These are phyloP conservation scores for Gallinago paraguaiae DNA, from an alignment of 2,113 vertebrate genomes.

Conservation along the genomic window DNA sequence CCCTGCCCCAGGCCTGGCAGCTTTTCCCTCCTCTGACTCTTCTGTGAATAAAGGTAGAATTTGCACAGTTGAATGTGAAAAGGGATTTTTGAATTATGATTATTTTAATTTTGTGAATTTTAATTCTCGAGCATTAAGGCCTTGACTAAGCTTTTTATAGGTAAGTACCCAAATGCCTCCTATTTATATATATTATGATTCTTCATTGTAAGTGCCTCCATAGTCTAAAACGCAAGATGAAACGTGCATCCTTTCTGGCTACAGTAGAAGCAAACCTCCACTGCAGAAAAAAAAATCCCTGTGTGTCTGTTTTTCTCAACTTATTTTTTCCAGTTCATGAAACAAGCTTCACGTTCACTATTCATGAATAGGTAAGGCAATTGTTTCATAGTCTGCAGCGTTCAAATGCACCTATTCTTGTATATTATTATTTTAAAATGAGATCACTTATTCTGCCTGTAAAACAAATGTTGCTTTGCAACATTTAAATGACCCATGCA, in stretches of 20 bases:
- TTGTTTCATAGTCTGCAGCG: neutral
- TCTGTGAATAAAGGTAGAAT: neutral
- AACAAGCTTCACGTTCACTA: neutral
- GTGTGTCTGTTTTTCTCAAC: neutral
- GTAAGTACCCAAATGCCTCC: neutral
- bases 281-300: neutral
- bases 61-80: neutral
- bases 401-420: neutral
- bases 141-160: neutral
- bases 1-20: neutral
- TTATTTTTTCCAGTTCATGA: neutral
- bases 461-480: neutral
- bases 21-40: neutral
- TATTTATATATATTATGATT: neutral
- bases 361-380: neutral
- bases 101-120: neutral
- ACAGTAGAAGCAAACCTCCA: neutral
- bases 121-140: neutral
- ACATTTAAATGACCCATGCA: neutral
- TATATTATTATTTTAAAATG: neutral
- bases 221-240: neutral
- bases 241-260: neutral
- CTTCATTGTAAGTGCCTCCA: neutral
- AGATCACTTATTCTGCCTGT: neutral
- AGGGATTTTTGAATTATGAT: neutral